Evolutionary conservation across 2,797 vertebrate genomes (phyloP).

Genomic region (Dipus sagitta): DNA sequence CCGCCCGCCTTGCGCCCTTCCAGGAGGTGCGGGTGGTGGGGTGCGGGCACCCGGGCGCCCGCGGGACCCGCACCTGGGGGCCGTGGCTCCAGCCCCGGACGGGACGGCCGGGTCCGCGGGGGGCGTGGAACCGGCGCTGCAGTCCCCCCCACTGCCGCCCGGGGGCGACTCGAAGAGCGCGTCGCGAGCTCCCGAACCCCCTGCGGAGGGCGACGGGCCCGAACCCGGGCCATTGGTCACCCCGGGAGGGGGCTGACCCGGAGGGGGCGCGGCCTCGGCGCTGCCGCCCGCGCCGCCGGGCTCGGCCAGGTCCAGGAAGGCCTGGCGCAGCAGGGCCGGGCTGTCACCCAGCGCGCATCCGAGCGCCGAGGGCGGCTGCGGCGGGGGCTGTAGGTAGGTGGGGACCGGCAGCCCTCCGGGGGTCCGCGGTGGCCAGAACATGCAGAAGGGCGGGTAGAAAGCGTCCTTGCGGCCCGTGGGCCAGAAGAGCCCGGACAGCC

Average conservation of each 20-base stretch:
- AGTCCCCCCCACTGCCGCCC: constrained; percentile 86
- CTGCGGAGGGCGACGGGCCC: constrained; percentile 57
- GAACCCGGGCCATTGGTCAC: constrained; percentile 68
- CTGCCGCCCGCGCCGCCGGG: constrained; percentile 84
- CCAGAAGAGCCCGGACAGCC: constrained; percentile 95
- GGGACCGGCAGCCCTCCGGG: constrained; percentile 95
- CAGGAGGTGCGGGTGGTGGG: constrained; percentile 83
- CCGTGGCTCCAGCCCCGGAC: constrained; percentile 1
- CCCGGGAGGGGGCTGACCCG: constrained; percentile 76
- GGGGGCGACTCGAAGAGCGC: constrained; percentile 90
- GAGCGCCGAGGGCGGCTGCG: constrained; percentile 90
- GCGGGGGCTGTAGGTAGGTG: constrained; percentile 96
- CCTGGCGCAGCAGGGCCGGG: constrained; percentile 89
- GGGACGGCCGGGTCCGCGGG: constrained; percentile 56
- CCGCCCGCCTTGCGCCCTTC: constrained; percentile 86
- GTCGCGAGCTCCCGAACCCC: constrained; percentile 77
- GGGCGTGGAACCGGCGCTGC: constrained; percentile 82
- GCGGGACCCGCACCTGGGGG: constrained; percentile 78
- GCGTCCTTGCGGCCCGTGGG: constrained; percentile 94
- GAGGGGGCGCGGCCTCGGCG: constrained; percentile 74
- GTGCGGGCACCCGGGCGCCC: constrained; percentile 85
- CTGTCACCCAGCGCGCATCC: constrained; percentile 88
- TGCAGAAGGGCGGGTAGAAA: constrained; percentile 98
- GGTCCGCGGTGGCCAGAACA: constrained; percentile 97
- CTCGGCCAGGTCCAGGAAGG: constrained; percentile 95